A percentile compares a stretch with the other conserved stretches of the same genome.
Evolutionary conservation across 1,140 invertebrate species (phyloP).

Genomic region (Oreohelix idahoensis): DNA sequence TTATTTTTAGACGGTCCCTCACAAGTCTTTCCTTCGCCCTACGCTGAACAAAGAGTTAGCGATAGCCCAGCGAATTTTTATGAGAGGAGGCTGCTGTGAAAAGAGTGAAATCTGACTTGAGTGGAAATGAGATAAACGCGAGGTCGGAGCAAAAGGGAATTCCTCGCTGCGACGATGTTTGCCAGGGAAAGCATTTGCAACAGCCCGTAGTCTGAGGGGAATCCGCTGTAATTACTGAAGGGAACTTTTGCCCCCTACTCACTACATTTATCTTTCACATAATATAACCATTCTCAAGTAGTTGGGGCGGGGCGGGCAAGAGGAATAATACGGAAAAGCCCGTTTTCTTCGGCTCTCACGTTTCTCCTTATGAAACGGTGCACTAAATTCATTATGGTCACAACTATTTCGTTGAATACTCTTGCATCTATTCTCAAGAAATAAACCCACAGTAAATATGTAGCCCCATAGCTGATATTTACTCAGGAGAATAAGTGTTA

Average conservation of each 20-base stretch:
- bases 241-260: neutral
- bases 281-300: neutral
- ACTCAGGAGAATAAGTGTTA: too few species aligned
- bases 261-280: neutral
- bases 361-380: too few species aligned
- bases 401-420: too few species aligned
- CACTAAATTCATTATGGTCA: too few species aligned
- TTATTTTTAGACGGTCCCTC: conserved; percentile 43
- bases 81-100: neutral
- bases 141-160: conserved; percentile 23
- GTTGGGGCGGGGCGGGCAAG: neutral
- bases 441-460: too few species aligned
- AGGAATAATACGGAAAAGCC: neutral
- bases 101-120: neutral
- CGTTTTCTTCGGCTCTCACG: neutral
- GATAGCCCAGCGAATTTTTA: neutral
- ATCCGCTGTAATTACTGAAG: neutral
- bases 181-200: conserved; percentile 11
- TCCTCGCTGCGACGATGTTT: neutral
- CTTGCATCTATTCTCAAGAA: too few species aligned
- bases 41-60: conserved; percentile 33
- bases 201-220: neutral
- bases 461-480: too few species aligned
- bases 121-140: neutral
- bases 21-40: conserved; percentile 9